Evolutionary conservation across 2,113 vertebrate genomes (phyloP), one percentile per base, ranked within the genome.

Genomic region (Tamias sibiricus): DNA sequence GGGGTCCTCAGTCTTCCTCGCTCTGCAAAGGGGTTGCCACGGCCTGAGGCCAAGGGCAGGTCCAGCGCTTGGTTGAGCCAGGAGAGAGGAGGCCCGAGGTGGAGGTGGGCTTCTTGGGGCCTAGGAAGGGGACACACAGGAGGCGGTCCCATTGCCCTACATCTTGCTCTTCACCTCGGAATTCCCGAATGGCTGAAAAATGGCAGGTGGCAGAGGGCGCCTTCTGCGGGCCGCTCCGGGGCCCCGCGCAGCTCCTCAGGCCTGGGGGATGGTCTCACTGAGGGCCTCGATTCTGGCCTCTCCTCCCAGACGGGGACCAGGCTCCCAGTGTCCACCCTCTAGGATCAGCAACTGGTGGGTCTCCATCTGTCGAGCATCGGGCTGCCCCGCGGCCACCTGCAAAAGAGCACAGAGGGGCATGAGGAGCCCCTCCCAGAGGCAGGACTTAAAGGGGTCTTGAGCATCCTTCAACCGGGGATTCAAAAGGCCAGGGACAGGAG

Each of bases 161-260:
- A 95, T 77, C 71, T 97, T 97, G 94, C 62, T 98, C 93, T 88
- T 89, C 62, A 42, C 49, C 68, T 75, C 28, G 90, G 97, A 62
- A 62, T 95, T 98, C 97, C 98, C 57, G 4, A 54, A 95, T 95
- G 37, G 74, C 52, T 66, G 24, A 75, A 49, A 35, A 75, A 42
- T 0, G 9, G 44, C 30, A 8, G 32, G 0, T 0, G 12, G 59
- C 59, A 62, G 52, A 26, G 40, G 7, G 17, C 4, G 11, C 5
- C 0, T 2, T 12, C 26, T 47, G 6, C 35, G 14, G 40, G 2
- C 40, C 16, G 6, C 30, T 69, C 57, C 57, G 44, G 0, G 0
- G 7, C 16, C 4, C 35, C 37, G 44, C 80, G 93, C 2, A 0
- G 81, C 20, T 72, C 30, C n/a, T 42, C 7, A 0, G 44, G 74